Evolutionary conservation across 2,888 invertebrate genomes (phyloP).

Genomic region (Nematopogon swammerdamellus): DNA sequence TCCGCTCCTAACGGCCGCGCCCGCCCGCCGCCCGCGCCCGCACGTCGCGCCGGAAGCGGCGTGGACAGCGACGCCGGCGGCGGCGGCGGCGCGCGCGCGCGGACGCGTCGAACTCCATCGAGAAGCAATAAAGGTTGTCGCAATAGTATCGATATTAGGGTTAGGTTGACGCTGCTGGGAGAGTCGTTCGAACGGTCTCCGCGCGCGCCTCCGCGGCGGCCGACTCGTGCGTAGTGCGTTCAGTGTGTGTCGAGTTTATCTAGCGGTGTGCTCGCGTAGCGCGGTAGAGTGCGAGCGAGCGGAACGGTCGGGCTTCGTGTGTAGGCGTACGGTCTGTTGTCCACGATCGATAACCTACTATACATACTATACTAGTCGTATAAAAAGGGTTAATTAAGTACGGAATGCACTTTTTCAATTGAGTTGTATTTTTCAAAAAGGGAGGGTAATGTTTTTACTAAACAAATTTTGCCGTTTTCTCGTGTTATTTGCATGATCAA

Average conservation of each 20-base stretch:
- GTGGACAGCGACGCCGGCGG: no score
- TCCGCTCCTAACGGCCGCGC: constrained; percentile 44
- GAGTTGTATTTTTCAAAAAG: no score
- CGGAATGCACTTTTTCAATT: no score
- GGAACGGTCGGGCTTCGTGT: neutral
- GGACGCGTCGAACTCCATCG: constrained; percentile 4
- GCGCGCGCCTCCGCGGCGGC: no score
- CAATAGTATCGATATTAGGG: constrained; percentile 19
- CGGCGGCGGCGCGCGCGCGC: neutral
- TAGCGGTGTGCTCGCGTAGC: neutral
- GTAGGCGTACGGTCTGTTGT: neutral
- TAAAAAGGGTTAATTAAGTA: neutral
- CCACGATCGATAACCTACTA: neutral
- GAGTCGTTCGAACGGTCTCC: no score
- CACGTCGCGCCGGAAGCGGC: no score
- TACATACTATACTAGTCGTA: neutral
- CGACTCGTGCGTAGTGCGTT: no score
- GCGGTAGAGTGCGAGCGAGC: neutral
- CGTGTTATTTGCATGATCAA: no score
- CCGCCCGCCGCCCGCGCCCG: neutral
- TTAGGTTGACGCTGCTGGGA: neutral
- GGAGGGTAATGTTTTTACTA: no score
- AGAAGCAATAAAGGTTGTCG: constrained; percentile 35
- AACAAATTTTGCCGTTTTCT: no score
- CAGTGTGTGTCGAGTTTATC: no score